Percentiles rank a stretch among this genome's conserved stretches.
Evolutionary conservation across 2,888 invertebrate genomes (phyloP).

Genomic region (Lymantria dispar): DNA sequence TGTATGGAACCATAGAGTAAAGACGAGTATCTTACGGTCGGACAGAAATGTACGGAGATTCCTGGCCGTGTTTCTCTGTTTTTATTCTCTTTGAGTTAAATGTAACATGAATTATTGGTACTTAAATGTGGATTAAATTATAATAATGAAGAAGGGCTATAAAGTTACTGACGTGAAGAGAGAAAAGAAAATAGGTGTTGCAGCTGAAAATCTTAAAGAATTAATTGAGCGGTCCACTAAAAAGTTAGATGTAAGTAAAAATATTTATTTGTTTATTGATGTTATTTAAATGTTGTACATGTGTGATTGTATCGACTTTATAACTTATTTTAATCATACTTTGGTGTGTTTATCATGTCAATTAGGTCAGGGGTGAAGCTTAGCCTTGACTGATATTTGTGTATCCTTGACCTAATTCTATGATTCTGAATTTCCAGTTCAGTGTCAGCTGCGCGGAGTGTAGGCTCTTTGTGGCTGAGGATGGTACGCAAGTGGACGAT

Average conservation of each 20-base stretch:
- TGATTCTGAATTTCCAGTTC: conserved; percentile 59
- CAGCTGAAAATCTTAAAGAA: conserved; percentile 85
- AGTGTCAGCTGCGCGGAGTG: conserved; percentile 73
- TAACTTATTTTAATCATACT: conserved; percentile 35
- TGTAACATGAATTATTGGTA: background rate
- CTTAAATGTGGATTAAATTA: conserved; percentile 6
- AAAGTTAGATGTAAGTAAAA: conserved; percentile 83
- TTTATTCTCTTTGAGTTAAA: conserved; percentile 26
- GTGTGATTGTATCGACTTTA: background rate
- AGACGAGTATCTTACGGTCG: no score
- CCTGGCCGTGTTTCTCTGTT: conserved; percentile 9
- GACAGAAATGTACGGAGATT: no score
- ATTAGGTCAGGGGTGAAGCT: conserved; percentile 59
- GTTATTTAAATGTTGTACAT: background rate
- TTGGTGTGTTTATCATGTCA: conserved; percentile 40
- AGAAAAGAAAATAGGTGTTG: conserved; percentile 86
- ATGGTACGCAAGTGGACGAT: conserved; percentile 88
- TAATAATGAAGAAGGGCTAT: conserved; percentile 84
- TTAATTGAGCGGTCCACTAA: conserved; percentile 86
- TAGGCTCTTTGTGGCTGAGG: conserved; percentile 82
- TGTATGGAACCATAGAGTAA: no score
- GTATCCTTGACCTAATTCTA: conserved; percentile 52
- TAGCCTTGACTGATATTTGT: conserved; percentile 62
- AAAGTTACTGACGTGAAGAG: conserved; percentile 87
- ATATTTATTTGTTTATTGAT: conserved; percentile 9